Evolutionary conservation across 2,888 invertebrate genomes (phyloP).

Genomic region (Lacanobia wlatinum): DNA sequence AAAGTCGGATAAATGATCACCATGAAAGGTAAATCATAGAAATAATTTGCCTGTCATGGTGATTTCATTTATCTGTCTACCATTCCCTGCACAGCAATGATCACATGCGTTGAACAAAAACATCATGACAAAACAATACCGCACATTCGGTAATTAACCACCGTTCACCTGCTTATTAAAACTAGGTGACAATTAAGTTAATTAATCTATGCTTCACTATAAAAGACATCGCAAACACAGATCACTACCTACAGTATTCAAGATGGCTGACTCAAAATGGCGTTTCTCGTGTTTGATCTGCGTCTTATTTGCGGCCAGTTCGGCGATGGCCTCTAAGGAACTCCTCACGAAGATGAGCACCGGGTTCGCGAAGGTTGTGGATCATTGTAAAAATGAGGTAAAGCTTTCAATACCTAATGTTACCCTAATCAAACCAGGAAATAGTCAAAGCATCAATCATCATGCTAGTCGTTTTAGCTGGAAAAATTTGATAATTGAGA

Average conservation of each 20-base stretch:
- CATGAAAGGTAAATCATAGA: conserved; percentile 3
- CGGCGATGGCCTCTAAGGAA: conserved; percentile 73
- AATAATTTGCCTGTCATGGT: no score
- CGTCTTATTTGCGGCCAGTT: conserved; percentile 16
- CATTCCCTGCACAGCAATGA: conserved; percentile 19
- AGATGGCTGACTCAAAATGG: conserved; percentile 70
- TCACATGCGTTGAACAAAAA: conserved; percentile 12
- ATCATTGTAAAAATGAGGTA: conserved; percentile 83
- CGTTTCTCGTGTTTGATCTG: conserved; percentile 51
- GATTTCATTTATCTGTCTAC: no score
- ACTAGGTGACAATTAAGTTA: conserved; percentile 35
- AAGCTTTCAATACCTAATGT: conserved; percentile 24
- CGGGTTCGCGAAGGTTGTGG: conserved; percentile 76
- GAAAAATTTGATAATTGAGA: no score
- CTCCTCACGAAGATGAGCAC: conserved; percentile 78
- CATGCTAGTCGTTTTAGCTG: background rate
- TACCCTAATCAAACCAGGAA: no score
- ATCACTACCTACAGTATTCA: conserved; percentile 28
- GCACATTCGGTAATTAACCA: conserved; percentile 42
- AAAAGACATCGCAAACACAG: conserved; percentile 15
- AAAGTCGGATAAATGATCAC: background rate
- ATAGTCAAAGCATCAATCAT: background rate
- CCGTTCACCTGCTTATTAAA: conserved; percentile 35
- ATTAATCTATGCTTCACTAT: conserved; percentile 27
- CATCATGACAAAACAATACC: conserved; percentile 25